A percentile compares a stretch with the other conserved stretches of the same genome.
Conservation (phyloP, 30 jellyfish, hydroid and myxozoan genomes). For the Mastigias papua region DNA sequence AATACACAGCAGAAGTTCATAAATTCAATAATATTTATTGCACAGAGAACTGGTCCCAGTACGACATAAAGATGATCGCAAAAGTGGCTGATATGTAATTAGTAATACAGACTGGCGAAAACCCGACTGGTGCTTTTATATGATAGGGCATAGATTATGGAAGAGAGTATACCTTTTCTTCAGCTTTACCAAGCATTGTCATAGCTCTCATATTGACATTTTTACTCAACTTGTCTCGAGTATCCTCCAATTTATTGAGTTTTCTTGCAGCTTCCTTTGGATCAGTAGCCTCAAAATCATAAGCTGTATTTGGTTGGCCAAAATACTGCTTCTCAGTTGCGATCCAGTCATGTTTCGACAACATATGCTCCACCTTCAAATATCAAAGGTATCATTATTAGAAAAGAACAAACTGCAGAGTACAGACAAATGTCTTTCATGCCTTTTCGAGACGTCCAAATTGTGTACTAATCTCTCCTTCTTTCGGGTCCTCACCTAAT, state of each 20-base stretch:
- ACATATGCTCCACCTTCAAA: slow-evolving; percentile 82
- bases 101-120: too few species aligned
- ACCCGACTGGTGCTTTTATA: too few species aligned
- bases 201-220: slow-evolving; percentile 98
- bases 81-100: too few species aligned
- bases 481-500: too few species aligned
- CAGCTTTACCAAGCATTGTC: slow-evolving; percentile 99
- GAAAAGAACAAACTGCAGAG: too few species aligned
- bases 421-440: too few species aligned
- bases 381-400: not conserved
- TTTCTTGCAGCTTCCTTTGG: slow-evolving; percentile 89
- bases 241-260: slow-evolving; percentile 76
- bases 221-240: slow-evolving; percentile 88
- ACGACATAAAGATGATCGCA: too few species aligned
- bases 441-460: too few species aligned
- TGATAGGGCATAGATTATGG: not conserved
- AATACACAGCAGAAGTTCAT: too few species aligned
- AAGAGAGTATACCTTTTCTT: slow-evolving; percentile 80
- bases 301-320: slow-evolving; percentile 93
- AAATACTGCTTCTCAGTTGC: slow-evolving; percentile 85
- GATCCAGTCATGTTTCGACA: slow-evolving; percentile 92
- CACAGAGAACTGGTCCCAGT: too few species aligned
- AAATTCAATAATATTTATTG: too few species aligned
- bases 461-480: too few species aligned
- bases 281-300: slow-evolving; percentile 89